Evolutionary conservation across 2,113 vertebrate species (phyloP).

Genomic region (Pyrgilauda ruficollis): DNA sequence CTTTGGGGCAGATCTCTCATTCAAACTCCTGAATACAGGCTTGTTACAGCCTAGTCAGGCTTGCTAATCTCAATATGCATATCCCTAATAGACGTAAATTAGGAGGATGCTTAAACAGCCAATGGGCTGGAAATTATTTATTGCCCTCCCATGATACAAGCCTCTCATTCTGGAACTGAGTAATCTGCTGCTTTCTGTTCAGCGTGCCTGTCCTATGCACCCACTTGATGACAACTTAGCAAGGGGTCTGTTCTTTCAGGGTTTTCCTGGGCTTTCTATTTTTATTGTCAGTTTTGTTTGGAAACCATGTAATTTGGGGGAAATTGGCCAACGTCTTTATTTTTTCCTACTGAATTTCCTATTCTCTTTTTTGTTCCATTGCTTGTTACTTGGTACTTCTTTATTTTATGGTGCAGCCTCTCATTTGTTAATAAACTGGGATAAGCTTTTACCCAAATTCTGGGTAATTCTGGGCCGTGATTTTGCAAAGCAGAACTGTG

Average conservation of each 20-base stretch:
- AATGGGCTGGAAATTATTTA: constrained; percentile 37
- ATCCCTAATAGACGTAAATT: constrained; percentile 8
- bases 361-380: background rate
- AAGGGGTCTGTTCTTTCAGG: background rate
- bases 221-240: background rate
- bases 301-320: background rate
- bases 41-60: background rate
- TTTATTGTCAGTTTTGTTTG: background rate
- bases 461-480: fast-evolving
- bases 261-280: background rate
- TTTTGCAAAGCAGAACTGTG: background rate
- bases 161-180: background rate
- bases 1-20: background rate
- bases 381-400: background rate
- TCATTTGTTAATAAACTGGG: background rate
- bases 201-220: background rate
- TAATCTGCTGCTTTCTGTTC: background rate
- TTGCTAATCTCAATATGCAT: constrained; percentile 3
- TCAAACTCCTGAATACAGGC: background rate
- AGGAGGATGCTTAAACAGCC: constrained; percentile 27
- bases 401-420: background rate
- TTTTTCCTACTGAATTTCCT: background rate
- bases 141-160: background rate
- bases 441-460: background rate
- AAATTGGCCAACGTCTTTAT: background rate